Evolutionary conservation across 2,888 invertebrate genomes (phyloP), one percentile per base, ranked within the genome.

Genomic region (Nymphalis polychloros): DNA sequence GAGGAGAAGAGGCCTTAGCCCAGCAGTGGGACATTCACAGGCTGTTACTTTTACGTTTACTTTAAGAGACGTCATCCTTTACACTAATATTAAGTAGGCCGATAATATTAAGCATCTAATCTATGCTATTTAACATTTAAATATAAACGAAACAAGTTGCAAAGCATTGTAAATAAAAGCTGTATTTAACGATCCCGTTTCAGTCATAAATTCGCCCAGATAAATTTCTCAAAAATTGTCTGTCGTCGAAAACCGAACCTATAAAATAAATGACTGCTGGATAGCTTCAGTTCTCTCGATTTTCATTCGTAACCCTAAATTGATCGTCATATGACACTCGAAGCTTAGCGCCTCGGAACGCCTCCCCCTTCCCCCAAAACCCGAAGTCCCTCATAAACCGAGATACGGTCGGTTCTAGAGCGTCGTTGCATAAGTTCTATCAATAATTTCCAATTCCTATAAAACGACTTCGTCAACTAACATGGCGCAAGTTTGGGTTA

Each of bases 261-360:
- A 68, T 70, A 68, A 70, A 71, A 68, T 59, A 68, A 71, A 71
- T 71, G 63, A 70, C 67, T 68, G 57, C 55, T 52, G 72, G 72
- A 72, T 74, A 72, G 72, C 71, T 71, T 65, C 64, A 66, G 69
- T 68, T 72, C 76, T 73, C 71, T 78, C 77, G 77, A 70, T 77
- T 78, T 78, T 76, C 66, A 78, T 78, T 80, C 80, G 82, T 83
- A 83, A 86, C 82, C 84, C 80, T 76, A 78, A 85, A 84, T 83
- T 81, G 84, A 84, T 85, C 81, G 81, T 79, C 80, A 78, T 78
- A 81, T 80, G 84, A 80, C 83, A 80, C 75, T 72, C 76, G 76
- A 65, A 77, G 80, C 79, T 81, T 77, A 78, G 69, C 73, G 61
- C 76, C 74, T 74, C 62, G 72, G 70, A 72, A 31, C 64, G 59